Conservation (phyloP, 2,113 vertebrate genomes). For the Canis aureus region DNA sequence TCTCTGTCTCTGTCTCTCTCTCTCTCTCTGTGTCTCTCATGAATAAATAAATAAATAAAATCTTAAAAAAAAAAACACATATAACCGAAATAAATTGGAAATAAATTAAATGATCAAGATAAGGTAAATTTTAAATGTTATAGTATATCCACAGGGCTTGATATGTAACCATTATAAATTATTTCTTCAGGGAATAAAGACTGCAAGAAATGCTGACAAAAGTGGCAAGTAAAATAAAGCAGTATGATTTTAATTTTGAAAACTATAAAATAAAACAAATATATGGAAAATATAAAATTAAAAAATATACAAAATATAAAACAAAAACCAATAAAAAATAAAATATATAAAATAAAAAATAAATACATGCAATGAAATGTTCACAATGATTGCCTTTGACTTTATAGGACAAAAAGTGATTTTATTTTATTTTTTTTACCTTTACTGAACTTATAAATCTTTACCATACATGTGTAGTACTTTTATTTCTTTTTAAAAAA, state of each 20-base stretch:
- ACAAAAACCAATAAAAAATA: background rate
- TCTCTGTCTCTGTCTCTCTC: too few species aligned
- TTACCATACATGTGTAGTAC: background rate
- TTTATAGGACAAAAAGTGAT: background rate
- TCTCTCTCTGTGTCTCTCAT: too few species aligned
- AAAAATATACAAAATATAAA: background rate
- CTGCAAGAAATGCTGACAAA: background rate
- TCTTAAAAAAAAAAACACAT: too few species aligned
- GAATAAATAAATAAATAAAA: too few species aligned
- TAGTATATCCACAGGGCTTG: background rate
- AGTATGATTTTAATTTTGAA: constrained; percentile 5
- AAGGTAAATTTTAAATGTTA: background rate
- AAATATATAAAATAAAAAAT: background rate
- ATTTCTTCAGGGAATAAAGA: background rate
- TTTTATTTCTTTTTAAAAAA: background rate
- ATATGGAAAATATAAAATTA: background rate
- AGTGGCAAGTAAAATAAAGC: background rate
- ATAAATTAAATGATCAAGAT: background rate
- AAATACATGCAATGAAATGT: background rate
- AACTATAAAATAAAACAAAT: background rate
- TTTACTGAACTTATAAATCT: background rate
- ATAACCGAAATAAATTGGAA: background rate
- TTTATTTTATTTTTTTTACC: background rate
- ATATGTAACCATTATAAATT: background rate
- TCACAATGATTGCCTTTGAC: background rate